These are phyloP conservation scores for Macquaria australasica DNA, from an alignment of 2,113 vertebrate genomes.

Conservation along the genomic window DNA sequence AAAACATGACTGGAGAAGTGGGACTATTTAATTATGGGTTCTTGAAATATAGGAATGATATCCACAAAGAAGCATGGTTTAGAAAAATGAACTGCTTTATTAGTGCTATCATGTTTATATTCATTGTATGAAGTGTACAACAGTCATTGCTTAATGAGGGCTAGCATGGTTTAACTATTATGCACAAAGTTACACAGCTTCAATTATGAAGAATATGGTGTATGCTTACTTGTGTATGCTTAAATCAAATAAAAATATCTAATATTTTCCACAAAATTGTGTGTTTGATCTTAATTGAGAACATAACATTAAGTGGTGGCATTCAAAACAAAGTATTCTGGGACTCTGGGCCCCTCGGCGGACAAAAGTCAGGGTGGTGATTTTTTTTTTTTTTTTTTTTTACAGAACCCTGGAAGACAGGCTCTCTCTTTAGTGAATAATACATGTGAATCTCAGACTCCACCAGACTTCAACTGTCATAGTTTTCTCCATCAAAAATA, in stretches of 20 bases:
- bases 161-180: slow-evolving; percentile 83
- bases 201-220: slow-evolving; percentile 70
- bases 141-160: slow-evolving; percentile 78
- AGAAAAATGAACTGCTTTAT: slow-evolving; percentile 68
- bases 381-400: neutral
- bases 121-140: slow-evolving; percentile 69
- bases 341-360: too few species aligned
- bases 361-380: neutral
- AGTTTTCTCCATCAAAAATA: slow-evolving; percentile 1
- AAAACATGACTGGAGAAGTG: slow-evolving; percentile 26
- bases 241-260: slow-evolving; percentile 72
- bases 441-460: slow-evolving; percentile 22
- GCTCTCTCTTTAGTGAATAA: slow-evolving; percentile 9
- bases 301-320: neutral
- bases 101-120: slow-evolving; percentile 72
- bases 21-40: slow-evolving; percentile 29
- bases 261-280: slow-evolving; percentile 72
- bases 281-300: slow-evolving; percentile 25
- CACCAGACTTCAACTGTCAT: slow-evolving; percentile 29
- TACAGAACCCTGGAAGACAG: neutral
- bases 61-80: slow-evolving; percentile 68
- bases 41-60: slow-evolving; percentile 45
- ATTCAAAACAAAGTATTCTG: neutral
- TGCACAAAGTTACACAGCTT: slow-evolving; percentile 82
- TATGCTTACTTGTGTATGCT: slow-evolving; percentile 81